Evolutionary conservation across 2,113 vertebrate genomes (phyloP).

Genomic region (Desmodus rotundus): DNA sequence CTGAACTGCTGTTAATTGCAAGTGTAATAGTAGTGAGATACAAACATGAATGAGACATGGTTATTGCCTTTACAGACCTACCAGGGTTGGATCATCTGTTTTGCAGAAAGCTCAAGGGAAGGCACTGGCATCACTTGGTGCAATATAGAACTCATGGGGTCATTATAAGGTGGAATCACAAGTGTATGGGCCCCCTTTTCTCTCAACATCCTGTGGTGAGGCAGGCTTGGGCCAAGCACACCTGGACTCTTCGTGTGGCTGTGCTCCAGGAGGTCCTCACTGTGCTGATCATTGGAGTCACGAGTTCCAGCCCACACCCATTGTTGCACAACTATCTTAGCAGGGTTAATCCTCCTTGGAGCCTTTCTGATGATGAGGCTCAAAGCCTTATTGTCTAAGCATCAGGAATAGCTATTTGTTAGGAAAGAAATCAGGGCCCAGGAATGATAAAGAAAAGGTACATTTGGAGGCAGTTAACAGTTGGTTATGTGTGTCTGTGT

Average conservation of each 20-base stretch:
- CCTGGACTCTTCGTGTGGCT: neutral
- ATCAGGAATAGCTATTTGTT: neutral
- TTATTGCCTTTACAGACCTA: neutral
- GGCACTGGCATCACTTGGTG: neutral
- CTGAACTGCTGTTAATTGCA: neutral
- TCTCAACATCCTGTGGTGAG: neutral
- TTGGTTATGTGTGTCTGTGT: neutral
- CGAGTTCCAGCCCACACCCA: neutral
- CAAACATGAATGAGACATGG: neutral
- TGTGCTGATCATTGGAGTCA: neutral
- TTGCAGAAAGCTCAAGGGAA: neutral
- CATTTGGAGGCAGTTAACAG: neutral
- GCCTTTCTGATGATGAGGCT: neutral
- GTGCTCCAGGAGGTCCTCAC: neutral
- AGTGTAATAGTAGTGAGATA: neutral
- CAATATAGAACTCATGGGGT: neutral
- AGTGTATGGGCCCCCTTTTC: neutral
- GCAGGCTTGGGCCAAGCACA: neutral
- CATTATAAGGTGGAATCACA: neutral
- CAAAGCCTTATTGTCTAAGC: no score
- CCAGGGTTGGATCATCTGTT: neutral
- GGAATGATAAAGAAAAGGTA: conserved; percentile 16
- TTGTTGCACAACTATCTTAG: neutral
- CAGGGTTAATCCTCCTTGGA: neutral
- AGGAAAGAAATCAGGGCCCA: conserved; percentile 2